Evolutionary conservation across 2,113 vertebrate genomes (phyloP).

Genomic region (Columbina picui): DNA sequence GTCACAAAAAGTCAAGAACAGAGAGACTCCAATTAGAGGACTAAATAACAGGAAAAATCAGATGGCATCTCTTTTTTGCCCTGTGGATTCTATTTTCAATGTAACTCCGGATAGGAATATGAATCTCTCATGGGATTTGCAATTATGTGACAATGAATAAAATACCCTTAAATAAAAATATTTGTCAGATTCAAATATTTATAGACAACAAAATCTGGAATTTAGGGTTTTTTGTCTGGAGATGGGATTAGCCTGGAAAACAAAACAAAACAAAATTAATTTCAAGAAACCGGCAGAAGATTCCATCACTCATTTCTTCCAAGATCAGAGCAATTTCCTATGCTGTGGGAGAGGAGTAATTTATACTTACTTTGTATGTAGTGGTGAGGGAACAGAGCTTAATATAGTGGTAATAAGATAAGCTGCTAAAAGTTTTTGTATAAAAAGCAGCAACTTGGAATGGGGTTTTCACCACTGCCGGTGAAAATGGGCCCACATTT

Average conservation of each 20-base stretch:
- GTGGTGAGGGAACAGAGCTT: background rate
- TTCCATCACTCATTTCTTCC: background rate
- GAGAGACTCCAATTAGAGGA: background rate
- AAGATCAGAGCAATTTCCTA: background rate
- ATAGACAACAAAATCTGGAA: background rate
- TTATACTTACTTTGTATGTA: background rate
- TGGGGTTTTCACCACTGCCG: background rate
- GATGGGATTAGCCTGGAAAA: background rate
- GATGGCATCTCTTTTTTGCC: background rate
- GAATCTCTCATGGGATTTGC: background rate
- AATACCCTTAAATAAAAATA: background rate
- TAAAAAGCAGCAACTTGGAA: background rate
- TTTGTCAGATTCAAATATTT: background rate
- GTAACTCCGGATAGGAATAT: background rate
- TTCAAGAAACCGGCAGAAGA: background rate
- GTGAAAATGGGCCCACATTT: background rate
- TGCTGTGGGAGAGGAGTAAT: background rate
- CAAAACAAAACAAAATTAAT: background rate
- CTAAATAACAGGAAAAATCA: background rate
- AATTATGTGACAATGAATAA: background rate
- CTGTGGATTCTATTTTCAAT: background rate
- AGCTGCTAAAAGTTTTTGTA: constrained; percentile 21
- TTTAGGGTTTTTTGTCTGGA: background rate
- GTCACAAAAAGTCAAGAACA: background rate
- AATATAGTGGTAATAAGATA: background rate